Conservation (phyloP, 2,113 vertebrate genomes). For the Corvus cornix region DNA sequence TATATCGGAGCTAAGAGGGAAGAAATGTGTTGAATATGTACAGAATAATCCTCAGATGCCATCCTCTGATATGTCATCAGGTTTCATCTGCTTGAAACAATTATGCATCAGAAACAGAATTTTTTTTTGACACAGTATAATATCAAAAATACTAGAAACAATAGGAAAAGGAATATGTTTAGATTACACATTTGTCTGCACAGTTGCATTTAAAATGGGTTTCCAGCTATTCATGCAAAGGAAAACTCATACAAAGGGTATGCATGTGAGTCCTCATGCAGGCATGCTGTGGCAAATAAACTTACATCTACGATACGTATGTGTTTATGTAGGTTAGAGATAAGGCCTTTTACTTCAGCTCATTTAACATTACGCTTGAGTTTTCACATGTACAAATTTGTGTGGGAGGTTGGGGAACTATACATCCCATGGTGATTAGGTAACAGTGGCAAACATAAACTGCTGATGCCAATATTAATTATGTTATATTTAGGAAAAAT, state of each 20-base stretch:
- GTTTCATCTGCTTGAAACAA: not conserved
- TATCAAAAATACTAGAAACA: not conserved
- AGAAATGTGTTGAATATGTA: not conserved
- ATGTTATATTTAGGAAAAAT: conserved; percentile 1
- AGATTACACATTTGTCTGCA: not conserved
- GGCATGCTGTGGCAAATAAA: not conserved
- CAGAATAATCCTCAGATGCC: not conserved
- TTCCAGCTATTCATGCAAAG: not conserved
- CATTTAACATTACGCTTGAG: not conserved
- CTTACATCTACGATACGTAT: not conserved
- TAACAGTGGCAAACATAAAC: not conserved
- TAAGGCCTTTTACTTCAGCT: not conserved
- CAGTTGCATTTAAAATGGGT: not conserved
- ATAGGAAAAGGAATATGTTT: not conserved
- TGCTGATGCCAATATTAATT: conserved; percentile 51
- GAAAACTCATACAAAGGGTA: not conserved
- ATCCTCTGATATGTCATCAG: not conserved
- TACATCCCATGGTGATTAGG: not conserved
- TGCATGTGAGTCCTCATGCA: not conserved
- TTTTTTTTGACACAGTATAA: not conserved
- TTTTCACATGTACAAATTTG: not conserved
- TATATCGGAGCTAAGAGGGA: not conserved
- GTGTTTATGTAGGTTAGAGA: not conserved
- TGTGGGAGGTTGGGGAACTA: not conserved
- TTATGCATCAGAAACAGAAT: not conserved